phyloP scores from a whole-genome alignment of 2,888 invertebrate genomes.

The Melanophora roralis region DNA sequence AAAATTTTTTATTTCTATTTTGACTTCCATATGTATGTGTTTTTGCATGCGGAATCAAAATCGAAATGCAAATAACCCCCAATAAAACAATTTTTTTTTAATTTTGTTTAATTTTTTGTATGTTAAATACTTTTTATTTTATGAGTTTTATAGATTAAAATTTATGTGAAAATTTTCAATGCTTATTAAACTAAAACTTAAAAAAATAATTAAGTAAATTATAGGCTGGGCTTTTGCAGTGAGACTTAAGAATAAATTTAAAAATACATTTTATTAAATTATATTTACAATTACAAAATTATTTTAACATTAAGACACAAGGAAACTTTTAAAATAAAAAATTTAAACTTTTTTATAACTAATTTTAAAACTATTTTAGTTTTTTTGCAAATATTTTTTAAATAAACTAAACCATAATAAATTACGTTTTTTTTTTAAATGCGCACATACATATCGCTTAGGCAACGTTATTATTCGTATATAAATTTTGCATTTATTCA shows the following conservation, averaged over 20 bases:
- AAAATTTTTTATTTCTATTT: too few relatives aligned
- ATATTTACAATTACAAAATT: constrained; percentile 57
- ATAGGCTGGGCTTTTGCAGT: constrained; percentile 58
- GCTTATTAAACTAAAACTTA: constrained; percentile 44
- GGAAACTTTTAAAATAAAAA: background rate
- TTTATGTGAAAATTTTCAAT: constrained; percentile 6
- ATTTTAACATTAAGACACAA: constrained; percentile 51
- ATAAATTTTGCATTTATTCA: too few relatives aligned
- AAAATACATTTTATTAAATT: constrained; percentile 28
- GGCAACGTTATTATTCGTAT: too few relatives aligned
- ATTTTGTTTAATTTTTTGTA: background rate
- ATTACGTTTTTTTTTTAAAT: constrained; percentile 54
- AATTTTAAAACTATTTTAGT: too few relatives aligned
- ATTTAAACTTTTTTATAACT: too few relatives aligned
- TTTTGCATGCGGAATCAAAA: too few relatives aligned
- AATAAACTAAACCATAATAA: constrained; percentile 51
- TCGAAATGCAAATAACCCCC: too few relatives aligned
- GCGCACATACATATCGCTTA: too few relatives aligned
- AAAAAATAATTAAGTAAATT: constrained; percentile 57
- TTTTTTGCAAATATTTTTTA: constrained; percentile 50
- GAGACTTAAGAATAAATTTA: constrained; percentile 55
- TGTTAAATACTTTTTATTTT: constrained; percentile 42
- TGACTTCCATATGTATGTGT: too few relatives aligned
- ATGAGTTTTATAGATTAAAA: constrained; percentile 20
- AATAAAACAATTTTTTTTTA: too few relatives aligned